Evolutionary conservation across 2,888 invertebrate genomes (phyloP).

Genomic region (Erpobdella octoculata): DNA sequence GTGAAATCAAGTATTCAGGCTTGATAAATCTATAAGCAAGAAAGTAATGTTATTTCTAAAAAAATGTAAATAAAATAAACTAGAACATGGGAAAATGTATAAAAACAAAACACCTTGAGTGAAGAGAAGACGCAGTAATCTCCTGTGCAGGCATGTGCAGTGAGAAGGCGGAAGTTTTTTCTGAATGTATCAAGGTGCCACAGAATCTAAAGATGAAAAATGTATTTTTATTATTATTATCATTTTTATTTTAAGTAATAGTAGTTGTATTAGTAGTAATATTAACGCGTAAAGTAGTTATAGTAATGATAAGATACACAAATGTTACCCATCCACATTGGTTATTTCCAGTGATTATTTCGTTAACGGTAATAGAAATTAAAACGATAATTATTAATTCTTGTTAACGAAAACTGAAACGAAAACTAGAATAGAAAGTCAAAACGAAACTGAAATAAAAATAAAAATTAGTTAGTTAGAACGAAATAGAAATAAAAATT

Average conservation of each 20-base stretch:
- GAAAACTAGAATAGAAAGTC: too few relatives aligned
- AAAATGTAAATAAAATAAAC: not conserved
- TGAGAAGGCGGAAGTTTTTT: conserved; percentile 78
- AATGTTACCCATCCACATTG: too few relatives aligned
- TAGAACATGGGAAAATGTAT: not conserved
- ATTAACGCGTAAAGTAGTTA: not conserved
- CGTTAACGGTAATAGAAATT: too few relatives aligned
- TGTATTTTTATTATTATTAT: conserved; percentile 3
- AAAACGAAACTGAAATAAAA: too few relatives aligned
- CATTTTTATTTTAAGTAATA: not conserved
- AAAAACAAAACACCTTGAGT: conserved; percentile 68
- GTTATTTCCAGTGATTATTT: too few relatives aligned
- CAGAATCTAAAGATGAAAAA: conserved; percentile 62
- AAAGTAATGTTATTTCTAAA: not conserved
- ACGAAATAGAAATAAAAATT: too few relatives aligned
- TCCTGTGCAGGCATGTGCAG: conserved; percentile 80
- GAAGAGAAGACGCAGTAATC: conserved; percentile 94
- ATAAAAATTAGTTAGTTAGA: too few relatives aligned
- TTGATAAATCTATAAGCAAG: not conserved
- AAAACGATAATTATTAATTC: too few relatives aligned
- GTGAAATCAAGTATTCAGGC: not conserved
- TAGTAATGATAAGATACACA: not conserved
- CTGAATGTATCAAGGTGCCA: conserved; percentile 96
- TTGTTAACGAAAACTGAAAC: too few relatives aligned
- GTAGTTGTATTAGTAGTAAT: not conserved